A percentile compares a stretch with the other conserved stretches of the same genome.
These are phyloP conservation scores for Drosophila triauraria DNA, from an alignment of 1,140 invertebrate genomes.

Conservation along the genomic window DNA sequence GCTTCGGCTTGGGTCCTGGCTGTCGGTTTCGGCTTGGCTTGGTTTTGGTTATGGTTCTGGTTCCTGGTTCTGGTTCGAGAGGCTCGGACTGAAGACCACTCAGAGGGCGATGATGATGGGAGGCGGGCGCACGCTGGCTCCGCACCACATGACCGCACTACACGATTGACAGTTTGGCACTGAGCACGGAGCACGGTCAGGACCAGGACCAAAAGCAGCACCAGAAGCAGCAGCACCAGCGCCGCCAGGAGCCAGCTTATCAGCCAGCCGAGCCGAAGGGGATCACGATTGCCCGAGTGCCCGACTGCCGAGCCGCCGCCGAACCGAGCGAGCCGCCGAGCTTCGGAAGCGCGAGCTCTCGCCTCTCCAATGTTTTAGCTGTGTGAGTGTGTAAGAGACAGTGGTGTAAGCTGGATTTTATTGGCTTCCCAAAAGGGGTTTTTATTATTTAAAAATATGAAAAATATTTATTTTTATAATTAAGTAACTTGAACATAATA, in stretches of 20 bases:
- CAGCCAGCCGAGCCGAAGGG: conserved; percentile 35
- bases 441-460: too few species aligned
- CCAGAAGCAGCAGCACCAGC: conserved; percentile 6
- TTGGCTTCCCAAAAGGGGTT: not conserved
- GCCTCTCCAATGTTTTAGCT: not conserved
- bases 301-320: not conserved
- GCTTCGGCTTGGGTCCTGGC: conserved; percentile 3
- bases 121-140: conserved; percentile 65
- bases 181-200: conserved; percentile 40
- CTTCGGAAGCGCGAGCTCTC: conserved; percentile 1
- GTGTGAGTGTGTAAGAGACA: not conserved
- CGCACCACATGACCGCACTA: conserved; percentile 78
- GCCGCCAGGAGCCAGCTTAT: conserved; percentile 30
- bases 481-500: too few species aligned
- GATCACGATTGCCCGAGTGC: not conserved
- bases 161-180: conserved; percentile 82
- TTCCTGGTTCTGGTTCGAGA: conserved; percentile 34
- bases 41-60: conserved; percentile 13
- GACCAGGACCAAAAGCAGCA: conserved; percentile 24
- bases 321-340: conserved; percentile 6
- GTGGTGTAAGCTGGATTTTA: not conserved
- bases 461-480: too few species aligned
- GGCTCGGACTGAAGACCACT: conserved; percentile 58
- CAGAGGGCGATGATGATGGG: conserved; percentile 61
- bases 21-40: conserved; percentile 11